Evolutionary conservation across 1,140 invertebrate genomes (phyloP), one percentile per base, ranked within the genome.

Genomic region (Penaeus chinensis): DNA sequence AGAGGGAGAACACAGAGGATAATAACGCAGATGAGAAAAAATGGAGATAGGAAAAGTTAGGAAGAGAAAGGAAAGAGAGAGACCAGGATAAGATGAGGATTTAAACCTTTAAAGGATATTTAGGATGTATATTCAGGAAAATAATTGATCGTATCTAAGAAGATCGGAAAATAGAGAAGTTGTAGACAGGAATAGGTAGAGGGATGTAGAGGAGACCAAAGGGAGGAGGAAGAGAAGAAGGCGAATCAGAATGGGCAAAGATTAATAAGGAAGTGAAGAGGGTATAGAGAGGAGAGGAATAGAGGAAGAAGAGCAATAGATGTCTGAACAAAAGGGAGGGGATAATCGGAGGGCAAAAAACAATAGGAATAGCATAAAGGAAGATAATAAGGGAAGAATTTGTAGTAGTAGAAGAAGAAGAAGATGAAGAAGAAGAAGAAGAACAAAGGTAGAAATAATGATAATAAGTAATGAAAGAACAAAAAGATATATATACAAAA

Each of bases 201-300:
- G 24, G 10, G 42, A 42, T 22, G 42, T n/a, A n/a, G 22, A 78
- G 42, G 76, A 37, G n/a, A 37, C 22, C 10, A 42, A 37, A 42
- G 76, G 42, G 76, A 42, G 11, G 42, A 19, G 42, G 76, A 78
- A 47, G 76, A 78, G 76, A 78, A 47, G 76, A 47, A 42, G 54
- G 16, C 11, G 54, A 54, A 54, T 11, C 11, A 54, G 16, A 54
- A 54, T 54, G 37, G 20, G n/a, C 10, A 22, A 37, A 13, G 11
- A 27, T 8, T 10, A 19, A 47, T 2, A 78, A 16, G 42, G 10
- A 20, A 47, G 76, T 1, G 20, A 78, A 47, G 76, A 20, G 27
- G 24, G 32, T 32, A 42, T 24, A 42, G 42, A 37, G 42, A 11
- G 11, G 37, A 20, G 60, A 63, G n/a, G 1, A 65, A n/a, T 60